Conservation (phyloP, 2,888 invertebrate genomes). For the Lithophane leautieri region DNA sequence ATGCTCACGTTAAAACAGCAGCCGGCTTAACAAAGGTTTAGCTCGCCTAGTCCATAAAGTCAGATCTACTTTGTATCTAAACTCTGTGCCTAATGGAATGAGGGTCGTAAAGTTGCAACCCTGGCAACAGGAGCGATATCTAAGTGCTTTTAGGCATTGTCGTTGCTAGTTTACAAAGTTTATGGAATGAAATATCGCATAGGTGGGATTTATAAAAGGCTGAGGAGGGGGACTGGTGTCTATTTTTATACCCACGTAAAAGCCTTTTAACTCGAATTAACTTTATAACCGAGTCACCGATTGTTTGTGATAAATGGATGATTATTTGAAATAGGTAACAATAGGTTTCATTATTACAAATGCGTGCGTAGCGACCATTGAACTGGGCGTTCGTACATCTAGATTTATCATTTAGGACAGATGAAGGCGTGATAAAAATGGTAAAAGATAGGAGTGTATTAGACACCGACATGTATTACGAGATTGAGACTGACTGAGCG, state of each 20-base stretch:
- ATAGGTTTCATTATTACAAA: constrained; percentile 16
- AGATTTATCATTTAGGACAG: constrained; percentile 49
- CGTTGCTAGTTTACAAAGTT: constrained; percentile 40
- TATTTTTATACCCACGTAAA: constrained; percentile 14
- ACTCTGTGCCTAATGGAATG: constrained; percentile 38
- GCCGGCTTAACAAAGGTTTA: constrained; percentile 42
- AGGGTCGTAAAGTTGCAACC: constrained; percentile 45
- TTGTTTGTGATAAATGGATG: constrained; percentile 10
- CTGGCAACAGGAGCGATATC: constrained; percentile 17
- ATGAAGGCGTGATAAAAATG: constrained; percentile 48
- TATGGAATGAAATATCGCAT: constrained; percentile 33
- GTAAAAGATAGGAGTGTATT: constrained; percentile 54
- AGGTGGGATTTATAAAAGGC: constrained; percentile 23
- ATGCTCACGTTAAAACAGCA: constrained; percentile 46
- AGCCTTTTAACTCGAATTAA: constrained; percentile 1
- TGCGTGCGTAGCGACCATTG: constrained; percentile 5
- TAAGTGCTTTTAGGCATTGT: constrained; percentile 52
- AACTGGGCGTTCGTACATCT: constrained; percentile 23
- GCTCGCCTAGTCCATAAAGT: constrained; percentile 53
- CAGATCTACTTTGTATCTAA: constrained; percentile 45
- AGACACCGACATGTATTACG: constrained; percentile 59
- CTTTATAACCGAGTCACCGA: not conserved
- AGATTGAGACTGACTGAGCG: constrained; percentile 67
- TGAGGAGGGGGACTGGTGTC: not conserved
- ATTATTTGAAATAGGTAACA: constrained; percentile 2